Base-by-base conservation (phyloP, 2,888 invertebrate species). In the Tetragnatha montana region DNA sequence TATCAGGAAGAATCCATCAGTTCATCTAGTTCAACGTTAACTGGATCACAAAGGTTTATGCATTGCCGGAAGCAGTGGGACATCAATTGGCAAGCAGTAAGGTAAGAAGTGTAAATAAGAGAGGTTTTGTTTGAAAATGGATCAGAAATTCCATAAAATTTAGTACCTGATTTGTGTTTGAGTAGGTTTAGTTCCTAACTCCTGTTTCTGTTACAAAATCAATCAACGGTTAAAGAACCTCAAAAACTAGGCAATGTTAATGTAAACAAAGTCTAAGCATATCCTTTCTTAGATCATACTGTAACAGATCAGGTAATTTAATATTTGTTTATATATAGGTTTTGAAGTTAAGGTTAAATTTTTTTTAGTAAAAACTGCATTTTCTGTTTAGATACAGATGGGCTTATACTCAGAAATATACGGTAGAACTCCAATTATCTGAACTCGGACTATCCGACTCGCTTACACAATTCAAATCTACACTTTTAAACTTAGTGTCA, bases 71-170 rank as follows among this genome's bases (percentile, higher is more conserved):
- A 91, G 91, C 85, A 85, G 84, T 84, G 90, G 89, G 81, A 87
- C 79, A 87, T 82, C 96, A 95, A 95, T 95, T 96, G 96, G 96
- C 95, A 95, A 96, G 95, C 96, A 95, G 94, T 94, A 95, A 96
- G 96, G 96, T 96, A 94, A 94, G 93, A 92, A 4, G 76, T 60
- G 22, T 51, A 51, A 51, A 19, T 49, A 19, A n/a, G 19, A 49
- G 8, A 22, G 14, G 12, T 47, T 49, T 21, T 47, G 49, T 21
- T n/a, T 8, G 21, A 19, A 71, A 19, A 10, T 71, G 0, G 22
- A n/a, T 7, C 19, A 19, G 12, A n/a, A 6, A n/a, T 21, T 8
- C 8, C 8, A 47, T 14, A 12, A 75, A 75, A 47, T 17, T 75
- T 8, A 47, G 17, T 10, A 21, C 8, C 51, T 79, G 19, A 7